Evolutionary conservation across 1,140 invertebrate genomes (phyloP), one percentile per base, ranked within the genome.

Genomic region (Chymomyza costata): DNA sequence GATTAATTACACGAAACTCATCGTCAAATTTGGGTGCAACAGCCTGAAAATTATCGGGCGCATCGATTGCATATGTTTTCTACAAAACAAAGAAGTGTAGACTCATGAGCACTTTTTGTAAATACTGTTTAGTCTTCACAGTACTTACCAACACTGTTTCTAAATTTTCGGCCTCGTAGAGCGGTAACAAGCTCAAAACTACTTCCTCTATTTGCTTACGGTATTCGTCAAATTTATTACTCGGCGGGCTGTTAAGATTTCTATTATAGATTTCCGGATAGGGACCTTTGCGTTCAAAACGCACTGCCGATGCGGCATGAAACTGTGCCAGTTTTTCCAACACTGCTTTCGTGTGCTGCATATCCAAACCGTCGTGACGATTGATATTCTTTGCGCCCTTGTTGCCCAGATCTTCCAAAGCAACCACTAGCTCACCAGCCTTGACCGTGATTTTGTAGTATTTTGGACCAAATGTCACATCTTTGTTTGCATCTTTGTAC

Each of bases 1-100:
- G 91, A 68, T 88, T 89, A 11, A 92, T 80, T 2, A 90, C 89
- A 57, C 87, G 87, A 46, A 90, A 90, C 17, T 88, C 87, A 17
- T 87, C 85, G 40, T 87, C 76, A 7, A 87, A 54, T 1, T 51
- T 39, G 1, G 38, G 55, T 1, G 64, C 65, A 45, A 39, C 17
- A 0, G 64, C 40, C 35, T 62, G 73, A 45, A 61, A 82, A 65
- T 66, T 70, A 41, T 83, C 80, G 0, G 55, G 31, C 1, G 56
- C 43, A 2, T 44, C 15, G 0, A 30, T 47, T 8, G 58, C 53
- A 10, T 51, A 81, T 1, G 57, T 14, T 51, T 55, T 59, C 80
- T 83, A 11, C n/a, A 28, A 2, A 10, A 5, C 2, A 35, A 14
- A 28, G 8, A 18, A 14, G 34, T 3, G n/a, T n/a, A n/a, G n/a